phyloP scores from a whole-genome alignment of 1,140 invertebrate species.

The Lasaia peninsularis region DNA sequence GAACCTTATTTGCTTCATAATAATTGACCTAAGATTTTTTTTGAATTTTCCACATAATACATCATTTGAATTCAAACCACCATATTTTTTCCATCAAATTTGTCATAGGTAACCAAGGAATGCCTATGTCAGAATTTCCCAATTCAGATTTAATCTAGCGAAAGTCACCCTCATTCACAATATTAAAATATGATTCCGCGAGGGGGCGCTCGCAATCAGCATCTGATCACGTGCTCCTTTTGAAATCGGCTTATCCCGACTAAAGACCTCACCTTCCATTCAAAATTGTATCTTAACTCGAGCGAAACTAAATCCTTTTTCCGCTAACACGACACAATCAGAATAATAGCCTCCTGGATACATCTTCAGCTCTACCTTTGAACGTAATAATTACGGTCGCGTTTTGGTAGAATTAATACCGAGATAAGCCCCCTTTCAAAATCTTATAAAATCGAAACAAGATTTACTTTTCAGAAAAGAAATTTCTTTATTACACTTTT shows the following conservation, averaged over 20 bases:
- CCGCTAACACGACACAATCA: slow-evolving; percentile 4
- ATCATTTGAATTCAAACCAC: no score
- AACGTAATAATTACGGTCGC: slow-evolving; percentile 63
- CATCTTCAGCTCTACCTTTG: slow-evolving; percentile 53
- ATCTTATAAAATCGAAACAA: slow-evolving; percentile 31
- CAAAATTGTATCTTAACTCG: slow-evolving; percentile 32
- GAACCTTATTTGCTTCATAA: no score
- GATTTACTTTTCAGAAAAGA: background rate
- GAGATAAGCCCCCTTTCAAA: slow-evolving; percentile 49
- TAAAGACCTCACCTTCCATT: slow-evolving; percentile 23
- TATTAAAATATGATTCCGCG: slow-evolving; percentile 69
- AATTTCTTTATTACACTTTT: background rate
- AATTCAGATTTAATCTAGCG: slow-evolving; percentile 62
- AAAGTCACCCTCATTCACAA: slow-evolving; percentile 58
- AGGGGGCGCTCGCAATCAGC: slow-evolving; percentile 53
- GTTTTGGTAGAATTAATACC: slow-evolving; percentile 63
- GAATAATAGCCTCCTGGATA: slow-evolving; percentile 37
- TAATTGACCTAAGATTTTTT: no score
- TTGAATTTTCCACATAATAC: no score
- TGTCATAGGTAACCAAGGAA: slow-evolving; percentile 9
- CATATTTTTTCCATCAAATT: slow-evolving; percentile 6
- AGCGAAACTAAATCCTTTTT: slow-evolving; percentile 30
- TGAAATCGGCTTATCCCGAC: slow-evolving; percentile 59
- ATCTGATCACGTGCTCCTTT: slow-evolving; percentile 67
- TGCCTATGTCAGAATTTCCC: slow-evolving; percentile 21